Base-by-base conservation (phyloP, 2,797 vertebrate species). In the Alca torda region DNA sequence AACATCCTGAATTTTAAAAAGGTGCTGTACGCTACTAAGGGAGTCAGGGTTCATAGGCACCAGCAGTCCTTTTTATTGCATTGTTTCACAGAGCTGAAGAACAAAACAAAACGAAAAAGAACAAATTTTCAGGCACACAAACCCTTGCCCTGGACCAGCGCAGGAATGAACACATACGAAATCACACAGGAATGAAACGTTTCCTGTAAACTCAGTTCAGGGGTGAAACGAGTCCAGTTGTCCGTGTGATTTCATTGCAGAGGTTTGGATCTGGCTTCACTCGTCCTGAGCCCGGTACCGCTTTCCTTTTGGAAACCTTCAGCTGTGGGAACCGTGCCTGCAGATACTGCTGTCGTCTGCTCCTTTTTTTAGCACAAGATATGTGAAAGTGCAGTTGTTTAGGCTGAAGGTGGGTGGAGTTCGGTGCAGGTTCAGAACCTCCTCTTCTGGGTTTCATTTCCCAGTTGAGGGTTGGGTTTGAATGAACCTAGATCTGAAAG, bases 1-100 rank as follows among this genome's bases (percentile, higher is more conserved):
- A 89, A 57, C 78, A 63, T 92, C 35, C 72, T 89, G 92, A 75
- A 68, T 87, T 83, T 93, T 51, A 21, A 83, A 59, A 77, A 69
- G 50, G 50, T 37, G 60, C 64, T 92, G n/a, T 41, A 35, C 11
- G 1, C 31, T 31, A 6, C 61, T 60, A 16, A 67, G 70, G 86
- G 86, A 90, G 81, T 37, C 90, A 28, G 76, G 61, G 87, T 72
- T 94, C 68, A 57, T 5, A 45, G 56, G 48, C 64, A 94, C 86
- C 87, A 91, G 78, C 64, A 53, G 33, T 21, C 11, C 35, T 51
- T 89, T 74, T 63, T 3, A 23, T 35, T 79, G 86, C 48, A 78
- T 83, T 24, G 13, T 35, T 65, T 77, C 72, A 35, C 2, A 0
- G 75, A 89, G 50, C 24, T 68, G 24, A 50, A 81, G 37, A 68